Evolutionary conservation across 2,888 invertebrate genomes (phyloP).

Genomic region (Rotaria magnacalcarata): DNA sequence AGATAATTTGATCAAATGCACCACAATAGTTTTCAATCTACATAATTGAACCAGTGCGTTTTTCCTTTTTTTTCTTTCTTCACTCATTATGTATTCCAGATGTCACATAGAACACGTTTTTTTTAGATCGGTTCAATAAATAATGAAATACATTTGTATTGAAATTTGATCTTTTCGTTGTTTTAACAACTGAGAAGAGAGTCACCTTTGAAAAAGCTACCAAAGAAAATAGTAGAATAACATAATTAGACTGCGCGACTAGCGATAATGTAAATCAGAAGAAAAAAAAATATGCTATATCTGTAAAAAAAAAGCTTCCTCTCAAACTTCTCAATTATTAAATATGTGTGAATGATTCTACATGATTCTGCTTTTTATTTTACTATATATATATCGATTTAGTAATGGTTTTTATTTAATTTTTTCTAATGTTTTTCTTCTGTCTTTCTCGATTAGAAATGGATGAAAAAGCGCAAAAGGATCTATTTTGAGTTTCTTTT

Average conservation of each 20-base stretch:
- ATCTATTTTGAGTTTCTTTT: neutral
- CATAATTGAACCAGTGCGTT: neutral
- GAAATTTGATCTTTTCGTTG: too few species aligned
- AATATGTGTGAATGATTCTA: neutral
- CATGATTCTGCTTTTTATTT: neutral
- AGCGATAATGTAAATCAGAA: too few species aligned
- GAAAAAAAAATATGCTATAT: too few species aligned
- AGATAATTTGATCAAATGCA: neutral
- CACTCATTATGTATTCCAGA: neutral
- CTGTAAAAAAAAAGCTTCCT: too few species aligned
- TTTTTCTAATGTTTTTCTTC: neutral
- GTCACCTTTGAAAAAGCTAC: too few species aligned
- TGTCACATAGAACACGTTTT: neutral
- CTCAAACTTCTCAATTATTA: too few species aligned
- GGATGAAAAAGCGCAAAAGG: neutral
- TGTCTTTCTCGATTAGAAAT: neutral
- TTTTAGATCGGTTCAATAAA: neutral
- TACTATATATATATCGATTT: neutral
- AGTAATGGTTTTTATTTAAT: neutral
- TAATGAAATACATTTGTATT: too few species aligned
- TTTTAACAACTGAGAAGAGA: too few species aligned
- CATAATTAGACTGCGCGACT: too few species aligned
- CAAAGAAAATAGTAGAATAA: too few species aligned
- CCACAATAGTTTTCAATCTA: neutral
- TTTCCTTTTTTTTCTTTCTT: neutral